Evolutionary conservation across 2,113 vertebrate species (phyloP), one percentile per base, ranked within the genome.

Genomic region (Climacteris rufus): DNA sequence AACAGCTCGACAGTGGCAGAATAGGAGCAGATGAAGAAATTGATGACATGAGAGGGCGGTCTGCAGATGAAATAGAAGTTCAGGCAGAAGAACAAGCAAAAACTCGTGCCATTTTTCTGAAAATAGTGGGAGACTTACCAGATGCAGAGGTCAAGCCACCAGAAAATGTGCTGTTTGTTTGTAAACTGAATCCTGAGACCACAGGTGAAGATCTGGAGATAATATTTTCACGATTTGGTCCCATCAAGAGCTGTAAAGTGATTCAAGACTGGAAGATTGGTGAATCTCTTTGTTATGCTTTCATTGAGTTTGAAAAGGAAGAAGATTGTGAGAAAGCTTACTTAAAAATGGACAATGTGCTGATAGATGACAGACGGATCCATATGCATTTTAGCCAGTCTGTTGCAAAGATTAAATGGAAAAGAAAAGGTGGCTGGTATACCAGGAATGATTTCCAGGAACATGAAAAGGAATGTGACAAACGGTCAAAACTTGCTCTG

Each of bases 351-450:
- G 99, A 99, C 97, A 99, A 99, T 7, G 99, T 99, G 30, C 98
- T 99, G 70, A 99, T 99, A 74, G 99, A 99, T 61, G 99, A 99
- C 93, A 98, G 99, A 21, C 97, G 99, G 53, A 99, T 99, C 91
- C 99, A 99, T 3, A 99, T 99, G 63, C 99, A 99, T 97, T 99
- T 99, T 94, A 99, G 99, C 96, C 99, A 99, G 97, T 99, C 99
- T 18, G 99, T 99, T 35, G 97, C 99, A 50, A 99, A 99, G 97
- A 98, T 99, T 84, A 99, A 98, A 90, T 99, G 99, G 99, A 99
- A 99, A 97, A 99, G 99, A 78, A 99, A 99, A 99, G 42, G 42
- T 42, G 13, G 42, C 13, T 15, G 42, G 13, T 42, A 42, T 42
- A 42, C 42, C 42, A 42, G 15, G 42, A 15, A 42, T 42, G 42